Evolutionary conservation across 2,888 invertebrate genomes (phyloP), one percentile per base, ranked within the genome.

Genomic region (Drosophila lacicola): DNA sequence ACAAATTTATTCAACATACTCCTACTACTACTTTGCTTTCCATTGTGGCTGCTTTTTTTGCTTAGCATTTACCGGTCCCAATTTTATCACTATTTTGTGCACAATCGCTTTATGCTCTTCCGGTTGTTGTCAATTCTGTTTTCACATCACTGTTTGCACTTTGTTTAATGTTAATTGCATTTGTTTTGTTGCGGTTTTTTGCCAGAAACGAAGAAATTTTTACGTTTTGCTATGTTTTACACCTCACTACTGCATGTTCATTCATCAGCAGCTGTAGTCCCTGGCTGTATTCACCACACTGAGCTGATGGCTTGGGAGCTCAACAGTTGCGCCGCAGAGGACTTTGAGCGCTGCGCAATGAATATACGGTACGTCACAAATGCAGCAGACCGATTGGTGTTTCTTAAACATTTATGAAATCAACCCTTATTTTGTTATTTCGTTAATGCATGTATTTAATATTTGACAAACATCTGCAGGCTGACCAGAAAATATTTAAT

Each of bases 221-320:
- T 78, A 74, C 78, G 73, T 54, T 73, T 77, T 71, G 64, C 80
- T 69, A 64, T 81, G 73, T 81, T 83, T 86, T 80, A 80, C 82
- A 80, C 78, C 78, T 83, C 75, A 86, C 86, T 82, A 81, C 75
- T 84, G 70, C 73, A 61, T 55, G 81, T 86, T 87, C 82, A 82
- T 87, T 82, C 82, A 82, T 85, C 76, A 85, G 80, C 76, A 82
- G 81, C 85, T 84, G 82, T 70, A 63, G 69, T 39, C 39, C 5
- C 8, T 44, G n/a, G 11, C 8, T 51, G 6, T 14, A 63, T 41
- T 72, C 78, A 77, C 74, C 74, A 77, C 72, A 19, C 36, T 53
- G n/a, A 67, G 39, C 50, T 29, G 33, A 41, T 68, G 68, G 58
- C 14, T 29, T 14, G 1, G 36, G 11, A 6, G 4, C 63, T 49